A percentile compares a stretch with the other conserved stretches of the same genome.
These are phyloP conservation scores for Macrophya annulata DNA, from an alignment of 2,888 invertebrate genomes.

Conservation along the genomic window DNA sequence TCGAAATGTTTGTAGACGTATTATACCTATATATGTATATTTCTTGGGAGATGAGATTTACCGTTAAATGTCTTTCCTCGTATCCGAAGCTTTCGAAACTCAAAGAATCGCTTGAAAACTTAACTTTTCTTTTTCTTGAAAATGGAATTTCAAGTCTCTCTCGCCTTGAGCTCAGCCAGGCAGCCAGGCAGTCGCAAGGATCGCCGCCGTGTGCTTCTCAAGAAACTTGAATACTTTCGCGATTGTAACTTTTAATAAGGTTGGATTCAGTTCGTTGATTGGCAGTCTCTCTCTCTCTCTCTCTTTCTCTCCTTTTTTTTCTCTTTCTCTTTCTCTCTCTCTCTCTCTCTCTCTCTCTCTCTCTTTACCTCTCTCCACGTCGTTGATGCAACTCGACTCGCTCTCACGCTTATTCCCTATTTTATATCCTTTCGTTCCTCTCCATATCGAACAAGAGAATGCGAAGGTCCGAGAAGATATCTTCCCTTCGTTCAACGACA, in stretches of 20 bases:
- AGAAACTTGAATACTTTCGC: conserved; percentile 47
- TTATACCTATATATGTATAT: not conserved
- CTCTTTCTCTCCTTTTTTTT: too few relatives aligned
- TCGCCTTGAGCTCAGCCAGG: conserved; percentile 30
- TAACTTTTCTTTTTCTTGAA: conserved; percentile 21
- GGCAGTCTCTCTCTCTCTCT: conserved; percentile 20
- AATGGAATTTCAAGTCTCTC: conserved; percentile 47
- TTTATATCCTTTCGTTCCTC: not conserved
- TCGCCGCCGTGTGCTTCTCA: conserved; percentile 24
- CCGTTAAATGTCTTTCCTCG: conserved; percentile 36
- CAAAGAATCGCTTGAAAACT: conserved; percentile 46
- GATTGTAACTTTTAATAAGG: conserved; percentile 53
- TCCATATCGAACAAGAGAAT: not conserved
- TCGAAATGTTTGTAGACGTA: not conserved
- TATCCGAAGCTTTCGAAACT: conserved; percentile 19
- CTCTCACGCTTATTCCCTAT: conserved; percentile 18
- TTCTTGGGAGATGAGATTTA: not conserved
- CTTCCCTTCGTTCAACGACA: not conserved
- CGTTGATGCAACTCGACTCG: conserved; percentile 16
- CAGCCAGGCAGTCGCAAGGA: not conserved
- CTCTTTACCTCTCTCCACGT: not conserved
- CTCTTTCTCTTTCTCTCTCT: not conserved
- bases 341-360: not conserved
- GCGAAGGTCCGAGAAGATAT: not conserved
- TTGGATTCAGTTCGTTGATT: conserved; percentile 47